These are phyloP conservation scores for Chrysochloris asiatica DNA, from an alignment of 2,113 vertebrate species.

Conservation along the genomic window DNA sequence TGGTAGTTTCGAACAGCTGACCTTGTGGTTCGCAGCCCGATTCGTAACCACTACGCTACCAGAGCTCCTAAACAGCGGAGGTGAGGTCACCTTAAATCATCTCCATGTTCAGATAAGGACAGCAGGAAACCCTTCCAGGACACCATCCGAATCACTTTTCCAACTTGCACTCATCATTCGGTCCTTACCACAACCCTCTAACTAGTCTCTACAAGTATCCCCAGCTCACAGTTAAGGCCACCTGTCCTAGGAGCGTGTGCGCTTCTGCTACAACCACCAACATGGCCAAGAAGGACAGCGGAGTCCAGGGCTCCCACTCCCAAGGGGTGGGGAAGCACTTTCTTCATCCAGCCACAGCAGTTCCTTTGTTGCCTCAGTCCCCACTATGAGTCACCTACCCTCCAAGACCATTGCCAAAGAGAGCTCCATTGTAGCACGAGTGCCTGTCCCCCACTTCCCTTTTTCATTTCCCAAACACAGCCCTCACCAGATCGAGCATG, in stretches of 20 bases:
- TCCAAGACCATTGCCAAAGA: background rate
- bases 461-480: constrained; percentile 24
- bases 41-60: too few relatives aligned
- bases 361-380: background rate
- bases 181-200: too few relatives aligned
- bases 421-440: background rate
- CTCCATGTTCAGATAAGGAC: background rate
- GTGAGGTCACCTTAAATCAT: background rate
- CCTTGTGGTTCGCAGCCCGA: too few relatives aligned
- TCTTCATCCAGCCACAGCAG: background rate
- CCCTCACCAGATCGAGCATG: background rate
- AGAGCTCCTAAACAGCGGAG: too few relatives aligned
- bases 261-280: background rate
- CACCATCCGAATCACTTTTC: background rate
- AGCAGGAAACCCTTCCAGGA: background rate
- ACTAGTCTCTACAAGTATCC: fast-evolving
- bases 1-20: too few relatives aligned
- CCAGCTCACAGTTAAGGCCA: background rate
- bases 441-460: constrained; percentile 20
- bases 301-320: background rate
- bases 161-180: background rate
- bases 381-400: constrained; percentile 8
- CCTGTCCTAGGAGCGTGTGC: fast-evolving
- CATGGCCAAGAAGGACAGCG: background rate
- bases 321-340: background rate